Evolutionary conservation across 1,140 invertebrate genomes (phyloP), one percentile per base, ranked within the genome.

Genomic region (Elysia chlorotica): DNA sequence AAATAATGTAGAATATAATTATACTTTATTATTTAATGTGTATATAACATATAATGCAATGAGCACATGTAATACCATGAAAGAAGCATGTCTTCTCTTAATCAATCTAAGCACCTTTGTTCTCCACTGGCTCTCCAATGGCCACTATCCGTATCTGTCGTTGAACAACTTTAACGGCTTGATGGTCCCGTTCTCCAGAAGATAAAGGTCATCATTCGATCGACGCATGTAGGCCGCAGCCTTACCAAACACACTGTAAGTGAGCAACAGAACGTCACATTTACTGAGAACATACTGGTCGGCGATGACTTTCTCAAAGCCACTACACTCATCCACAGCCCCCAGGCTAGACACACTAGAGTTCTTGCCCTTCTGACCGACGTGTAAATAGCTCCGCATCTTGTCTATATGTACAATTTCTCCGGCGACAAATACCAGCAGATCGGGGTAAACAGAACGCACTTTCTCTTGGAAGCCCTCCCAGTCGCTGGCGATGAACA

Each of bases 401-500:
- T 76, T 76, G 36, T 80, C 79, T 36, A 78, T 74, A 65, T 80
- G 79, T 57, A 76, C 73, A 30, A 80, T 76, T 21, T 76, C 71
- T 21, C 79, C 79, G 30, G 76, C 65, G 30, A 75, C 71, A 36
- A 76, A 71, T 2, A 80, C 68, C 6, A 66, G 57, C 35, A 75
- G 67, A 21, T 59, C 35, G 10, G 66, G 59, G 56, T 76, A 78
- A 66, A 75, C 25, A 28, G 72, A 70, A n/a, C 63, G 66, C 23
- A 76, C 79, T 54, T 78, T 76, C 2, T 65, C 33, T 0, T 71
- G 67, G 19, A 80, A 75, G 1, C 54, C 57, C 48, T 80, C 73
- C 19, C 74, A 75, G 36, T 80, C 79, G 23, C 77, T 80, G 28
- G 79, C 73, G n/a, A 80, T 74, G 66, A 80, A 80, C 30, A 80